Percentiles rank a stretch among this genome's conserved stretches.
These are phyloP conservation scores for Anolis carolinensis DNA, from an alignment of 2,113 vertebrate genomes.

Conservation along the genomic window DNA sequence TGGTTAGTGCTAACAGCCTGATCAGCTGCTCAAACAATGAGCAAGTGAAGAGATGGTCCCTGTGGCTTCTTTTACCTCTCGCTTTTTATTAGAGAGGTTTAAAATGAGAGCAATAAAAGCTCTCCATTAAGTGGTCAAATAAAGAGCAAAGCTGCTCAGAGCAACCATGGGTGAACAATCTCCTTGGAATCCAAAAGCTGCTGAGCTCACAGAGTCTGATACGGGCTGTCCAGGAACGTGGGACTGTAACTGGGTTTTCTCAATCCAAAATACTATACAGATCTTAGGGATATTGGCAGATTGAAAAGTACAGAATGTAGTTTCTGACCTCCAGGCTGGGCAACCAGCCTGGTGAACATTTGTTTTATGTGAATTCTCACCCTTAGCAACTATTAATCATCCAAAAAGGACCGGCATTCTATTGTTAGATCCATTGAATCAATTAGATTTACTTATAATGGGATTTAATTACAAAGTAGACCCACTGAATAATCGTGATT, in stretches of 20 bases:
- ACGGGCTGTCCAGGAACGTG: not conserved
- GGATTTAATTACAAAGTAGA: too few species aligned
- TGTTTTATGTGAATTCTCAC: not conserved
- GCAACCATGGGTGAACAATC: not conserved
- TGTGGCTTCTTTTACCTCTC: not conserved
- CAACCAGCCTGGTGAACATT: not conserved
- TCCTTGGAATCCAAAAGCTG: not conserved
- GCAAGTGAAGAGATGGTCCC: constrained; percentile 2
- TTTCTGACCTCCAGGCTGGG: not conserved
- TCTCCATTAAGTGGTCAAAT: constrained; percentile 1
- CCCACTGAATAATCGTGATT: too few species aligned
- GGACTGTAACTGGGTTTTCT: not conserved
- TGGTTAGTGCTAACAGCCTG: not conserved
- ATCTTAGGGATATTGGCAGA: not conserved
- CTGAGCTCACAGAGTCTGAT: not conserved
- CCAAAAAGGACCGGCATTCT: not conserved
- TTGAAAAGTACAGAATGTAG: not conserved
- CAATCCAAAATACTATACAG: not conserved
- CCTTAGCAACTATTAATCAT: not conserved
- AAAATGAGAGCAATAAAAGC: constrained; percentile 19
- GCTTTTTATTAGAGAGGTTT: constrained; percentile 32
- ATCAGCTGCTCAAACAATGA: constrained; percentile 15
- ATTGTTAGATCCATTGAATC: too few species aligned
- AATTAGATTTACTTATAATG: too few species aligned
- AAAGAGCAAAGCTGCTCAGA: not conserved